A percentile compares a stretch with the other conserved stretches of the same genome.
phyloP scores from a whole-genome alignment of 2,888 invertebrate genomes.

The Myathropa florea region DNA sequence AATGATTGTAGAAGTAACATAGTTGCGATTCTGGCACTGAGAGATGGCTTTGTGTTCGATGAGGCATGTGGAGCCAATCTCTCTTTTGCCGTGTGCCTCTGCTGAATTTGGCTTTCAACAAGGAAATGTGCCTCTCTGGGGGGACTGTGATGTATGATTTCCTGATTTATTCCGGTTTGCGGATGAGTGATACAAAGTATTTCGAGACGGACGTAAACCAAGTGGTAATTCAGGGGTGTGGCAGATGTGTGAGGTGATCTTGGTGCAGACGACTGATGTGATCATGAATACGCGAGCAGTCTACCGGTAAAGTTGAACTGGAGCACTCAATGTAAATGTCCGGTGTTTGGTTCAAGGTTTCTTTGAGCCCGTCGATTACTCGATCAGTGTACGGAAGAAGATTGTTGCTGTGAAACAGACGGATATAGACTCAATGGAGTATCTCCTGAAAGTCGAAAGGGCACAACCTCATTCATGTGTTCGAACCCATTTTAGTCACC shows the following conservation, averaged over 20 bases:
- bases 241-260: neutral
- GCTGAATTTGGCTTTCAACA: conserved; percentile 19
- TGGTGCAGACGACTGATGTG: neutral
- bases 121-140: conserved; percentile 36
- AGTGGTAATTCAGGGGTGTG: neutral
- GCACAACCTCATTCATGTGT: too few species aligned
- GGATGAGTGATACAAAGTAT: neutral
- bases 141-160: conserved; percentile 39
- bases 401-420: neutral
- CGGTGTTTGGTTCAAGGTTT: neutral
- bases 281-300: neutral
- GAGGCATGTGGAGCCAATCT: neutral
- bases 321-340: neutral
- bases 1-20: neutral
- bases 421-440: too few species aligned
- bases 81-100: neutral
- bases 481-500: too few species aligned
- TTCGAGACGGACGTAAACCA: neutral
- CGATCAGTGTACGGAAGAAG: neutral
- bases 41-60: conserved; percentile 19
- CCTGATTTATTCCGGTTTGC: conserved; percentile 6
- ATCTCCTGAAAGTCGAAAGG: too few species aligned
- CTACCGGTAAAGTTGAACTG: neutral
- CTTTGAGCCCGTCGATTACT: neutral
- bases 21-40: neutral